Conservation (phyloP, 2,113 vertebrate species). For the Ophthalmotilapia sp. region DNA sequence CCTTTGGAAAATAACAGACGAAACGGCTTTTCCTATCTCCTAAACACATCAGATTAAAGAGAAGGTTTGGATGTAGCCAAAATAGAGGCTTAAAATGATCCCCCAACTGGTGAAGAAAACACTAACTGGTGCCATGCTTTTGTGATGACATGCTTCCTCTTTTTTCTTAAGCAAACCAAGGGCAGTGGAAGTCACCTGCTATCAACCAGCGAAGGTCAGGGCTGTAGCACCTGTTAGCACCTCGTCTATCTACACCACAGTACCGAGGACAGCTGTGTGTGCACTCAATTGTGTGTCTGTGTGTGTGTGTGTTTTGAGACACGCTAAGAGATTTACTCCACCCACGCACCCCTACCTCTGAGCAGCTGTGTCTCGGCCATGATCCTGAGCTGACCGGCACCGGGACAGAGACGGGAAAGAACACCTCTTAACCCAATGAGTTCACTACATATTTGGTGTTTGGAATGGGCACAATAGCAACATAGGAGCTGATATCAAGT, state of each 20-base stretch:
- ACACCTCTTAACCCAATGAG: conserved; percentile 45
- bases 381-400: conserved; percentile 56
- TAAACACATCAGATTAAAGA: conserved; percentile 53
- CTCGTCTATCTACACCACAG: conserved; percentile 67
- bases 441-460: conserved; percentile 57
- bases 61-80: conserved; percentile 51
- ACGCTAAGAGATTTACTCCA: conserved; percentile 66
- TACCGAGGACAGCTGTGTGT: conserved; percentile 70
- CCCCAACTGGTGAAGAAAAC: conserved; percentile 10
- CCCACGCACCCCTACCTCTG: conserved; percentile 68
- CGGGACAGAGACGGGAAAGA: conserved; percentile 53
- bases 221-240: conserved; percentile 72
- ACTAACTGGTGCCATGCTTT: conserved; percentile 54
- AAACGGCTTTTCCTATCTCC: conserved; percentile 47
- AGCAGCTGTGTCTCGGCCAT: conserved; percentile 63
- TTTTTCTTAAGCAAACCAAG: conserved; percentile 57
- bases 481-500: conserved; percentile 30
- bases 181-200: conserved; percentile 72
- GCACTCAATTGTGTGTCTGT: conserved; percentile 41
- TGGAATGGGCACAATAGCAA: conserved; percentile 47
- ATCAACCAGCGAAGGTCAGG: conserved; percentile 59
- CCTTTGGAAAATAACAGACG: conserved; percentile 37
- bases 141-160: conserved; percentile 54
- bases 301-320: conserved; percentile 40
- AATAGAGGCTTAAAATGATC: conserved; percentile 60